Evolutionary conservation across 2,888 invertebrate genomes (phyloP).

Genomic region (Eilema caniola): DNA sequence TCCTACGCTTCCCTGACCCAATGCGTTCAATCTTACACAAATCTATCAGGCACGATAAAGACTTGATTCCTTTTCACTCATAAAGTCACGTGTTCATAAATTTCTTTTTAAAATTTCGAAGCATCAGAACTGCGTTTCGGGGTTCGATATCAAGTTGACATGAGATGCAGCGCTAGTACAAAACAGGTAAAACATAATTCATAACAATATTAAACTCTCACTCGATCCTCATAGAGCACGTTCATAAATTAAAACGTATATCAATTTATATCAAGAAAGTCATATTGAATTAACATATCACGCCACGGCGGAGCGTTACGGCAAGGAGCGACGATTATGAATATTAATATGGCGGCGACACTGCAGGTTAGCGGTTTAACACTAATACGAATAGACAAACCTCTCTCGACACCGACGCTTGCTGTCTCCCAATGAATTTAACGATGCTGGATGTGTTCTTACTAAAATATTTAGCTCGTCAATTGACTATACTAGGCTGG

Average conservation of each 20-base stretch:
- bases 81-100: neutral
- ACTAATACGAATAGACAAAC: slow-evolving; percentile 78
- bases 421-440: slow-evolving; percentile 8
- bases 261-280: slow-evolving; percentile 54
- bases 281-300: slow-evolving; percentile 60
- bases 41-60: neutral
- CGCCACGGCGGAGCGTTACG: slow-evolving; percentile 47
- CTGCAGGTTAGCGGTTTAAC: slow-evolving; percentile 73
- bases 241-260: slow-evolving; percentile 30
- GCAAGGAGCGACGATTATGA: slow-evolving; percentile 57
- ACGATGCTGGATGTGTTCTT: neutral
- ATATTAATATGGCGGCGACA: slow-evolving; percentile 80
- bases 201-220: neutral
- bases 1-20: neutral
- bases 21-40: neutral
- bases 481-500: too few species aligned
- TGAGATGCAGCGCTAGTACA: neutral
- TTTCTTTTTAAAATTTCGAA: neutral
- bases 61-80: neutral
- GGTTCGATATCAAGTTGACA: neutral
- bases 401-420: slow-evolving; percentile 49
- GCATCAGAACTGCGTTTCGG: neutral
- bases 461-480: too few species aligned
- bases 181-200: neutral
- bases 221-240: neutral